Percentiles rank a stretch among this genome's conserved stretches.
phyloP scores from a whole-genome alignment of 1,140 invertebrate genomes.

The Pachypsylla venusta region DNA sequence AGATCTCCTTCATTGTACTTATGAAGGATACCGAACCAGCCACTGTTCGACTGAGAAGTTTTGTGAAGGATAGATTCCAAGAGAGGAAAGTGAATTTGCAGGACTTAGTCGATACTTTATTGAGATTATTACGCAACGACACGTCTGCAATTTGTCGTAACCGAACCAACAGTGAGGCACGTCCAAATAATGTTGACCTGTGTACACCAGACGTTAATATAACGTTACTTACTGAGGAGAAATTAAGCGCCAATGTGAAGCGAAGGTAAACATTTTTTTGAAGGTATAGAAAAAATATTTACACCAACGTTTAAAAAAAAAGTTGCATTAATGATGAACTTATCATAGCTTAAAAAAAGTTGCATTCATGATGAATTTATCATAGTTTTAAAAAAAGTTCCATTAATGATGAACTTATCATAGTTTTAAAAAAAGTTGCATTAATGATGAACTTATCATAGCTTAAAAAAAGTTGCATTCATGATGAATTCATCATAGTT shows the following conservation, averaged over 20 bases:
- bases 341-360: no score
- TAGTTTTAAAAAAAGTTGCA: no score
- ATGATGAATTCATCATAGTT: no score
- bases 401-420: no score
- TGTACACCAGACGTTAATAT: neutral
- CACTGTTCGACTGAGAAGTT: conserved; percentile 39
- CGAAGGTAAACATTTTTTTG: neutral
- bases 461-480: no score
- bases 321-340: no score
- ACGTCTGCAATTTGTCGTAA: neutral
- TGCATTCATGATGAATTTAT: no score
- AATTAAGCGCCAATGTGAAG: neutral
- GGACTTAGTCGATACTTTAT: conserved; percentile 14
- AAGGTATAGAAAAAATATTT: no score
- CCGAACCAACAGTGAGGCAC: neutral
- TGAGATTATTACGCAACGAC: neutral
- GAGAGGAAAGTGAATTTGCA: conserved; percentile 19
- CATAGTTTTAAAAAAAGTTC: no score
- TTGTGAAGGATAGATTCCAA: conserved; percentile 37
- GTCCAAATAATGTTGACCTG: neutral
- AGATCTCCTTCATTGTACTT: conserved; percentile 47
- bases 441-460: no score
- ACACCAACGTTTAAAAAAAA: no score
- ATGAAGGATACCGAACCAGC: conserved; percentile 48
- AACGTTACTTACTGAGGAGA: neutral